These are phyloP conservation scores for Platorchestia sp. DNA, from an alignment of 1,140 invertebrate genomes.

Conservation along the genomic window DNA sequence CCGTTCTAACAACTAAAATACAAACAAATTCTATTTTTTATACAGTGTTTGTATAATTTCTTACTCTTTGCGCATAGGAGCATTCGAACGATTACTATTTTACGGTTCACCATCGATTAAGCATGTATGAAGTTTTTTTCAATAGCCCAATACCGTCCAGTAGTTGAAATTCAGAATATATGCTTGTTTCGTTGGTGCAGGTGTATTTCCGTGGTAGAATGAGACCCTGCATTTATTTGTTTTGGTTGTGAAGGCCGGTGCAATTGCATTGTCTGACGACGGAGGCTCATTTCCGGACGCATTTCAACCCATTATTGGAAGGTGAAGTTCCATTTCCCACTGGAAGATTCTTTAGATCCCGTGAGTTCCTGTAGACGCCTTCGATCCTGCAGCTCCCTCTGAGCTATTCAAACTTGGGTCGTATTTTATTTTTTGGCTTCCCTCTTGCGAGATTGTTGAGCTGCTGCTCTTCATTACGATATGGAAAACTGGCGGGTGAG, in stretches of 20 bases:
- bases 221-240: neutral
- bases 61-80: too few relatives aligned
- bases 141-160: neutral
- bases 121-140: neutral
- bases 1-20: neutral
- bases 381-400: slow-evolving; percentile 23
- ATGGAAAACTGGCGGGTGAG: slow-evolving; percentile 45
- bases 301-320: slow-evolving; percentile 27
- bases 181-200: neutral
- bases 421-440: slow-evolving; percentile 55
- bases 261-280: slow-evolving; percentile 12
- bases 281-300: slow-evolving; percentile 6
- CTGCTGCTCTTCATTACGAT: slow-evolving; percentile 51
- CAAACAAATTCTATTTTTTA: neutral
- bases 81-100: neutral
- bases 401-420: slow-evolving; percentile 49
- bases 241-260: neutral
- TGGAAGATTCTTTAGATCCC: slow-evolving; percentile 28
- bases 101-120: neutral
- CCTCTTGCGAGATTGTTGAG: slow-evolving; percentile 49
- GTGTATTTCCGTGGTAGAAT: neutral
- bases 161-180: neutral
- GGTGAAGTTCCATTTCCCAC: slow-evolving; percentile 39
- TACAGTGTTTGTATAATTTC: neutral
- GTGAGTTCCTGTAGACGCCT: slow-evolving; percentile 42